Evolutionary conservation across 2,113 vertebrate species (phyloP).

Genomic region (Empidonax traillii): DNA sequence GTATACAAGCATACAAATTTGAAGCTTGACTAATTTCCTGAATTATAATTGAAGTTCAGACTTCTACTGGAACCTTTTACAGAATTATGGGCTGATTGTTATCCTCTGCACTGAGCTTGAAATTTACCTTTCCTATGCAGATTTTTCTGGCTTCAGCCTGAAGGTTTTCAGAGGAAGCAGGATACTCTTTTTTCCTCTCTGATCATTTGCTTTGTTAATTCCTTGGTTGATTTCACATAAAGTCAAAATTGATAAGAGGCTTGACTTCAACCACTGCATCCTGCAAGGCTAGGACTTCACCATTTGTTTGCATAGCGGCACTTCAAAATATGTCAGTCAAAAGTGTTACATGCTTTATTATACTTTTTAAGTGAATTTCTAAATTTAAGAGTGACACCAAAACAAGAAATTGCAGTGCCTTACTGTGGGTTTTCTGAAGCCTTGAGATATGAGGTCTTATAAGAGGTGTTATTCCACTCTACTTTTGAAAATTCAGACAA

Average conservation of each 20-base stretch:
- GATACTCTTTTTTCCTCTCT: neutral
- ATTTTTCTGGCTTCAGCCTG: neutral
- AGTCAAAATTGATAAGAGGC: neutral
- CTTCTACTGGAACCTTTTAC: neutral
- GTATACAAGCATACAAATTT: conserved; percentile 4
- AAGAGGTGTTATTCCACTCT: neutral
- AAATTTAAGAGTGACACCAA: neutral
- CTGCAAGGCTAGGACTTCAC: neutral
- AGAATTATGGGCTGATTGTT: neutral
- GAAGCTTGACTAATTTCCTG: conserved; percentile 35
- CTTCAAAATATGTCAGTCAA: neutral
- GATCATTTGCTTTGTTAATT: conserved; percentile 31
- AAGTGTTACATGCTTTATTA: neutral
- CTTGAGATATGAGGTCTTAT: neutral
- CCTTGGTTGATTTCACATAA: neutral
- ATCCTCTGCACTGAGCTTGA: neutral
- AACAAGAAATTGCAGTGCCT: neutral
- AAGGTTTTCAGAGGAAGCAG: neutral
- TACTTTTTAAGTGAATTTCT: neutral
- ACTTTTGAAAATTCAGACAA: neutral
- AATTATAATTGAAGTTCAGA: conserved; percentile 28
- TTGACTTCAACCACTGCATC: neutral
- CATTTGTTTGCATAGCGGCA: neutral
- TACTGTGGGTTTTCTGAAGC: neutral
- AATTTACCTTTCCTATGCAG: conserved; percentile 15